Percentiles rank a stretch among this genome's conserved stretches.
phyloP scores from a whole-genome alignment of 2,888 invertebrate species.

The Glaucopsyche alexis region DNA sequence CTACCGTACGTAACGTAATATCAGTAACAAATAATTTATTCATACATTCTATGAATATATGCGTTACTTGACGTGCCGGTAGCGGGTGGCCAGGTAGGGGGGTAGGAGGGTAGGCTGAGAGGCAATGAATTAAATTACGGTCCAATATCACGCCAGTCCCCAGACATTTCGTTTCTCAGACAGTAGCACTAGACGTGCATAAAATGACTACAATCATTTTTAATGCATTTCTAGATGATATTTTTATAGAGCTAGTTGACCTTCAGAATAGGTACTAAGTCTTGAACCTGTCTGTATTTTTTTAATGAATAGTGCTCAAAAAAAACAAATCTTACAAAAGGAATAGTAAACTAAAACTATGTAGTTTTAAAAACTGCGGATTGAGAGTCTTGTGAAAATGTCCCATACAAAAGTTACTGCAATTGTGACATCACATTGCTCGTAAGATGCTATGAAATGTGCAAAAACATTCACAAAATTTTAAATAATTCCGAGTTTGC shows the following conservation, averaged over 20 bases:
- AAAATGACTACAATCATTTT: background rate
- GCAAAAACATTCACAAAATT: no score
- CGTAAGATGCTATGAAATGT: no score
- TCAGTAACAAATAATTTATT: slow-evolving; percentile 15
- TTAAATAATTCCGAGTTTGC: no score
- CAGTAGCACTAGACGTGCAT: background rate
- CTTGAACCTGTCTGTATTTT: no score
- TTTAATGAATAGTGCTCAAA: no score
- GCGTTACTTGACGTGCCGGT: background rate
- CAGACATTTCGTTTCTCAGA: slow-evolving; percentile 1
- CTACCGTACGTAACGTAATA: background rate
- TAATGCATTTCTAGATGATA: background rate
- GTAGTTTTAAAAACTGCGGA: no score
- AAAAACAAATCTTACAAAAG: no score
- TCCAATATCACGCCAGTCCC: slow-evolving; percentile 6
- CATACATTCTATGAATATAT: slow-evolving; percentile 10
- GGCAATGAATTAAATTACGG: slow-evolving; percentile 11
- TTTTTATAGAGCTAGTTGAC: background rate
- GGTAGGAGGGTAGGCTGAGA: background rate
- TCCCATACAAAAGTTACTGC: no score
- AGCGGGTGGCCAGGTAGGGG: background rate
- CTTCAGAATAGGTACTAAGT: background rate
- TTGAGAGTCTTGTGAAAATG: no score
- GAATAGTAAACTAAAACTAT: no score
- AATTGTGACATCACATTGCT: no score